A percentile compares a stretch with the other conserved stretches of the same genome.
Evolutionary conservation across 2,888 invertebrate species (phyloP).

Genomic region (Fragum whitleyi): DNA sequence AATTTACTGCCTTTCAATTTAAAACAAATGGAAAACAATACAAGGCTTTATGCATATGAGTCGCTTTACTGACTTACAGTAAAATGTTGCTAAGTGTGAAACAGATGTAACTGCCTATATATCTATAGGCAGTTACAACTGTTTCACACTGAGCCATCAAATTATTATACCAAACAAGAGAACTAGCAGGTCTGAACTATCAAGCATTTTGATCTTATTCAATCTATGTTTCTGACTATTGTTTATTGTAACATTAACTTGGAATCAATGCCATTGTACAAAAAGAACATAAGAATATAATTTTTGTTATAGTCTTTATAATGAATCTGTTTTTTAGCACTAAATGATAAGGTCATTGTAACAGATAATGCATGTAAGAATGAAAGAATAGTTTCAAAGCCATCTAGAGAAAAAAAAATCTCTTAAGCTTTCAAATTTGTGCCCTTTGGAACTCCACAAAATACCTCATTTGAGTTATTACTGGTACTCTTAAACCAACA

Average conservation of each 20-base stretch:
- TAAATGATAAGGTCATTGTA: not conserved
- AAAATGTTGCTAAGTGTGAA: not conserved
- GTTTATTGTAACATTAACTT: conserved; percentile 16
- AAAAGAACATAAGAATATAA: not conserved
- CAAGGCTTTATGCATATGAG: not conserved
- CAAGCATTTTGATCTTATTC: not conserved
- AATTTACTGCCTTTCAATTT: conserved; percentile 20
- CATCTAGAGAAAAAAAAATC: too few relatives aligned
- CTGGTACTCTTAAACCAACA: too few relatives aligned
- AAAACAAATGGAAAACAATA: conserved; percentile 15
- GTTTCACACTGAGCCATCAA: too few relatives aligned
- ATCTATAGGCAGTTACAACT: too few relatives aligned
- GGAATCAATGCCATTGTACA: not conserved
- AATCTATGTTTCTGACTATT: not conserved
- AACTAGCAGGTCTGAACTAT: conserved; percentile 7
- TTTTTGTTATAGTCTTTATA: not conserved
- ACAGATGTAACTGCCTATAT: too few relatives aligned
- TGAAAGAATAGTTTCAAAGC: too few relatives aligned
- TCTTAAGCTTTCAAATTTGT: too few relatives aligned
- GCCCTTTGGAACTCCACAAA: too few relatives aligned
- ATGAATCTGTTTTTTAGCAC: not conserved
- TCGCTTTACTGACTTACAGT: not conserved
- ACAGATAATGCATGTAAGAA: too few relatives aligned
- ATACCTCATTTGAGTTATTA: too few relatives aligned
- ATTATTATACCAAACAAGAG: conserved; percentile 8